Conservation (phyloP, 2,113 vertebrate genomes). For the Phaethornis superciliosus region DNA sequence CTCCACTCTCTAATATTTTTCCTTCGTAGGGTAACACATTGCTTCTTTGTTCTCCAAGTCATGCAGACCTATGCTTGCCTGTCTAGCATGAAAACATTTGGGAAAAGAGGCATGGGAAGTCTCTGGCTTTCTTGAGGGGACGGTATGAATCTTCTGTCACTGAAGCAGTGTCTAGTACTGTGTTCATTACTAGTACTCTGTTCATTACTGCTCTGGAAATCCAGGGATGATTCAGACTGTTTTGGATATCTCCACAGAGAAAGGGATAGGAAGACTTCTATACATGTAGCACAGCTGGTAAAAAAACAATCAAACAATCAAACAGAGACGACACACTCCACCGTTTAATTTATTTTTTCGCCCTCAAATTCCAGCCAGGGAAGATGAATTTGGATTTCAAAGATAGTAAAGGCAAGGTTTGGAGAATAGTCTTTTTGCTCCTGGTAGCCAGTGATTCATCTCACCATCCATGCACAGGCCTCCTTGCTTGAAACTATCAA, state of each 20-base stretch:
- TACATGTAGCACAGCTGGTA: neutral
- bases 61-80: neutral
- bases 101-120: neutral
- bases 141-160: neutral
- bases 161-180: neutral
- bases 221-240: neutral
- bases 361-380: neutral
- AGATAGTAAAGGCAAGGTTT: neutral
- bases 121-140: neutral
- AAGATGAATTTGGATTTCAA: neutral
- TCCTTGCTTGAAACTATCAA: neutral
- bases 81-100: neutral
- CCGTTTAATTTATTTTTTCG: neutral
- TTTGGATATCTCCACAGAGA: neutral
- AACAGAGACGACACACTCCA: neutral
- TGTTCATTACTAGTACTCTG: no score
- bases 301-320: neutral
- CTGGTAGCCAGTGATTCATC: neutral
- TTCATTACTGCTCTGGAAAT: rapidly evolving
- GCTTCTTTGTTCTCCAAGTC: neutral
- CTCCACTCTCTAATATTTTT: neutral
- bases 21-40: neutral
- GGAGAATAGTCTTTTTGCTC: neutral
- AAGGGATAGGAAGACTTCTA: neutral
- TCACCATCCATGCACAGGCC: neutral